Evolutionary conservation across 2,797 vertebrate genomes (phyloP).

Genomic region (Bradypodion ventrale): DNA sequence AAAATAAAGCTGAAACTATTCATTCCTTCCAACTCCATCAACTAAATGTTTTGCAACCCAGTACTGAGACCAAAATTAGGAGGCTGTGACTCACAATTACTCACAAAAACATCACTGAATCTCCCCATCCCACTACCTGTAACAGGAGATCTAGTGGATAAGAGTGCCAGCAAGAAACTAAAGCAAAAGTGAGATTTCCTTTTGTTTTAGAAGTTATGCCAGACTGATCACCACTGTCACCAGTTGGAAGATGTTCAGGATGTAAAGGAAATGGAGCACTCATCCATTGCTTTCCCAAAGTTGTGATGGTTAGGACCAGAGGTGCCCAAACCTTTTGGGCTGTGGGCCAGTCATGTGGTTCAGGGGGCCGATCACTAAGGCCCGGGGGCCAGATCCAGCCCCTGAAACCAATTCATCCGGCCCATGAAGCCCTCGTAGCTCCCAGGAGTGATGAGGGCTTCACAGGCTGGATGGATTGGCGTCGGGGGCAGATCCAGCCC

Average conservation of each 20-base stretch:
- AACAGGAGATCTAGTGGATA: background rate
- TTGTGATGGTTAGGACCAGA: background rate
- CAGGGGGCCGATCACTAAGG: no score
- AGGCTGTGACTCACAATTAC: slow-evolving; percentile 8
- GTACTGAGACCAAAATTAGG: slow-evolving; percentile 24
- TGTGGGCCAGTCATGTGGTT: no score
- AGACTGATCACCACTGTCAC: background rate
- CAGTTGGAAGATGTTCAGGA: background rate
- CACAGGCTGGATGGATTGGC: no score
- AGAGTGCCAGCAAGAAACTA: background rate
- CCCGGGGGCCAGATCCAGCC: no score
- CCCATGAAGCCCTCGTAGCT: no score
- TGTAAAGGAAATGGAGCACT: background rate
- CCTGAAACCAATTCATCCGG: no score
- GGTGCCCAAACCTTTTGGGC: no score
- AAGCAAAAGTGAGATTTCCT: background rate
- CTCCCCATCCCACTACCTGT: background rate
- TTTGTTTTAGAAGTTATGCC: background rate
- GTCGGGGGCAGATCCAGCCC: no score
- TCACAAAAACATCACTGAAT: background rate
- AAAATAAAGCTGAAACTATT: slow-evolving; percentile 39
- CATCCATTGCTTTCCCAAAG: background rate
- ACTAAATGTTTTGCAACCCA: slow-evolving; percentile 54
- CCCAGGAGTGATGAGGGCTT: no score
- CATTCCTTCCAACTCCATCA: slow-evolving; percentile 14